Percentiles rank a stretch among this genome's conserved stretches.
Conservation (phyloP, 2,888 invertebrate genomes). For the Mellilla xanthometata region DNA sequence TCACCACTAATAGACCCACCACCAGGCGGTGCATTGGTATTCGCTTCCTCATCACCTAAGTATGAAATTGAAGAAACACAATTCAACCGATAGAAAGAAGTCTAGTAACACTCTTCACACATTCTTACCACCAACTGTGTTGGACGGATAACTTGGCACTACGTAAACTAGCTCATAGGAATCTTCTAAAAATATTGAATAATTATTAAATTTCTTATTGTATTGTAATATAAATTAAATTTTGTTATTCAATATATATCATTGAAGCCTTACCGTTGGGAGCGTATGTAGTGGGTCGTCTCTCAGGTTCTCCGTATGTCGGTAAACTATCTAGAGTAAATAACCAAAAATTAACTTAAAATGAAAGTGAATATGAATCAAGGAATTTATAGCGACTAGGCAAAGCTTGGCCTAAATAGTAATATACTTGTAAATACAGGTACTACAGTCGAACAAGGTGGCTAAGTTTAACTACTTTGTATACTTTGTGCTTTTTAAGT, state of each 20-base stretch:
- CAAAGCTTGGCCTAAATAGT: too few species aligned
- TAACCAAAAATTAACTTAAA: not conserved
- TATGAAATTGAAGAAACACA: not conserved
- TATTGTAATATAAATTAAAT: too few species aligned
- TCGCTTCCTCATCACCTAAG: constrained; percentile 7
- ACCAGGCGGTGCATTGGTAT: not conserved
- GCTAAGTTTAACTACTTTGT: too few species aligned
- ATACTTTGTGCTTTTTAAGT: too few species aligned
- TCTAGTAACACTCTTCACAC: not conserved
- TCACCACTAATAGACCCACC: not conserved
- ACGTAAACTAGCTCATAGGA: not conserved
- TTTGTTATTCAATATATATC: too few species aligned
- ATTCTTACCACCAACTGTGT: constrained; percentile 9
- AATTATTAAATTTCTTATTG: not conserved
- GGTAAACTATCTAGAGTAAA: constrained; percentile 11
- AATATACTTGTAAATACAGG: too few species aligned
- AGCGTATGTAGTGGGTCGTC: not conserved
- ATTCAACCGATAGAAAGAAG: not conserved
- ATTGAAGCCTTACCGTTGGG: constrained; percentile 5
- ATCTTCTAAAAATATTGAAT: not conserved
- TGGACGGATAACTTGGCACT: constrained; percentile 1
- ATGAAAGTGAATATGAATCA: not conserved
- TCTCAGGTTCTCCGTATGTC: not conserved
- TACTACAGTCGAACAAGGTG: too few species aligned
- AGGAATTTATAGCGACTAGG: not conserved